These are phyloP conservation scores for Patella ulyssiponensis DNA, from an alignment of 2,888 invertebrate species.

Conservation along the genomic window DNA sequence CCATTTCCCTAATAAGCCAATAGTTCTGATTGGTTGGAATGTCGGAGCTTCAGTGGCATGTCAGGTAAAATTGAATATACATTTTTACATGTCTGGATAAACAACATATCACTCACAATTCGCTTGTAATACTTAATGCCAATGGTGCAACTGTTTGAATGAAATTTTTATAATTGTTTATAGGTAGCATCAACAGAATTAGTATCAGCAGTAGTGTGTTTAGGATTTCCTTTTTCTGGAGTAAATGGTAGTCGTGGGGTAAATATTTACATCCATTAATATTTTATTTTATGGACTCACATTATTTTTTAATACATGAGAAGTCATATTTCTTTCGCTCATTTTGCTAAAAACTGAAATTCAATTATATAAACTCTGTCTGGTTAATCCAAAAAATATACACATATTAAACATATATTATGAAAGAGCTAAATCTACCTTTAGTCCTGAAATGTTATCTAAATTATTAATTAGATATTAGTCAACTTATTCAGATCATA, in stretches of 20 bases:
- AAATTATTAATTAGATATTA: too few relatives aligned
- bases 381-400: too few relatives aligned
- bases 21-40: slow-evolving; percentile 85
- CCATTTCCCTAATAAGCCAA: slow-evolving; percentile 80
- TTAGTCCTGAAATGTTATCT: too few relatives aligned
- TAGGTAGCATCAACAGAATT: slow-evolving; percentile 81
- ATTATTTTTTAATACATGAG: background rate
- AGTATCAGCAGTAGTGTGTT: slow-evolving; percentile 82
- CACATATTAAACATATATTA: too few relatives aligned
- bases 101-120: too few relatives aligned
- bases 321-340: background rate
- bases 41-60: slow-evolving; percentile 83
- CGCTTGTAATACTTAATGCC: too few relatives aligned
- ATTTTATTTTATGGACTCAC: background rate
- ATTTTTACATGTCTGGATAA: too few relatives aligned
- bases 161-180: too few relatives aligned
- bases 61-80: slow-evolving; percentile 74
- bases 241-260: slow-evolving; percentile 81
- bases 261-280: slow-evolving; percentile 38
- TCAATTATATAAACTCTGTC: too few relatives aligned
- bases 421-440: too few relatives aligned
- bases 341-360: background rate
- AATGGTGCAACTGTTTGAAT: too few relatives aligned
- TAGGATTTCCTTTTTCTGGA: slow-evolving; percentile 84
- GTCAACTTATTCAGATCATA: too few relatives aligned